These are phyloP conservation scores for Peromyscus aztecus DNA, from an alignment of 2,797 vertebrate genomes.

Conservation along the genomic window DNA sequence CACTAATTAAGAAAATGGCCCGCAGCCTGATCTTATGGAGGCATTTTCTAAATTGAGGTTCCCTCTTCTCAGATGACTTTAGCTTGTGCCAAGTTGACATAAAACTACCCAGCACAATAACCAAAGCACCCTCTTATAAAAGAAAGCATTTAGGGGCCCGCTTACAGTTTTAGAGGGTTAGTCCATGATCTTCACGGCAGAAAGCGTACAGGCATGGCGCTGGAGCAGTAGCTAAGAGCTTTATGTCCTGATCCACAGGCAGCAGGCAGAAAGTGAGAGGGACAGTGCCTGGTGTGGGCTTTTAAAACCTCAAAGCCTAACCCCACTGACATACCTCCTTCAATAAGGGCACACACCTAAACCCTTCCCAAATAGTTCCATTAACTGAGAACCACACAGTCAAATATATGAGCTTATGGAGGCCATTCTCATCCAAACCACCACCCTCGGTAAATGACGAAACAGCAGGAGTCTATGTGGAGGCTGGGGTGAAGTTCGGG, in stretches of 20 bases:
- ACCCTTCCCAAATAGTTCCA: not conserved
- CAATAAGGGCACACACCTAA: not conserved
- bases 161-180: not conserved
- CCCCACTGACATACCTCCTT: not conserved
- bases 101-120: not conserved
- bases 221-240: not conserved
- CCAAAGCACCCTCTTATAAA: not conserved
- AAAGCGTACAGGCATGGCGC: not conserved
- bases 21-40: not conserved
- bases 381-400: not conserved
- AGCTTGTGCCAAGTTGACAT: not conserved
- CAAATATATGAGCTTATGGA: not conserved
- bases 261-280: not conserved
- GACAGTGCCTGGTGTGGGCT: not conserved
- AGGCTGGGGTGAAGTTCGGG: not conserved
- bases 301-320: not conserved
- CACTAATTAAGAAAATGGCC: not conserved
- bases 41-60: not conserved
- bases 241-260: not conserved
- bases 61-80: not conserved
- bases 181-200: not conserved
- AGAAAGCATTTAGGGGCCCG: not conserved
- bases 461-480: not conserved
- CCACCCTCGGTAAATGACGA: not conserved
- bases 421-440: not conserved